These are phyloP conservation scores for Tupaia chinensis DNA, from an alignment of 2,113 vertebrate species.

Conservation along the genomic window DNA sequence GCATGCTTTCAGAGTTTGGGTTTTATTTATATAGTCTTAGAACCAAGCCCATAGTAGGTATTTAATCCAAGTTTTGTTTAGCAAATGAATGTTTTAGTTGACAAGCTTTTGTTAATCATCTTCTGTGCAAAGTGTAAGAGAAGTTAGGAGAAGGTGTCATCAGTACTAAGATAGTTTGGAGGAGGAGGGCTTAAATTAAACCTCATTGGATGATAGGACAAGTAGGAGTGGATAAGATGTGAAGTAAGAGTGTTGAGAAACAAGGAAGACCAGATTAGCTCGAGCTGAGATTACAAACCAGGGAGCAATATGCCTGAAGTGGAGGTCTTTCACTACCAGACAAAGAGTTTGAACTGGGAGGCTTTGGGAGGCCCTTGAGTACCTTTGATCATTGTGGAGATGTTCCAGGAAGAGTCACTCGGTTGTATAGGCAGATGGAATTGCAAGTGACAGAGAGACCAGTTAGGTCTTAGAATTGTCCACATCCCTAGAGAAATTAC, in stretches of 20 bases:
- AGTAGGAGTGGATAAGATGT: not conserved
- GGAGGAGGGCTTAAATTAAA: not conserved
- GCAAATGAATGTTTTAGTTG: constrained; percentile 16
- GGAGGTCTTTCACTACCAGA: not conserved
- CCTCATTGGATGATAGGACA: not conserved
- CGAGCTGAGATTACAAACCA: not conserved
- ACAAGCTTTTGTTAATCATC: constrained; percentile 22
- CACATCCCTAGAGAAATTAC: not conserved
- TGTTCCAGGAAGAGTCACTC: not conserved
- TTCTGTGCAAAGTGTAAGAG: not conserved
- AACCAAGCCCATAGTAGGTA: not conserved
- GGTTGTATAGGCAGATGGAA: not conserved
- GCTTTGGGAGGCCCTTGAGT: not conserved
- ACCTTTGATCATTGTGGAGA: not conserved
- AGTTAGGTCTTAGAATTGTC: not conserved
- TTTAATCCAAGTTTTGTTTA: not conserved
- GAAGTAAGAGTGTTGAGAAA: not conserved
- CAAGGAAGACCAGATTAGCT: not conserved
- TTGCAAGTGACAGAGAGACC: not conserved
- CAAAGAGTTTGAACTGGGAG: not conserved
- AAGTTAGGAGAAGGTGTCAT: not conserved
- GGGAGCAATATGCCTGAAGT: fast-evolving
- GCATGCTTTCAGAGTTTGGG: not conserved
- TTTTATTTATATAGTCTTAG: not conserved
- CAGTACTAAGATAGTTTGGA: not conserved